Conservation (phyloP, 2,888 invertebrate genomes). For the Pandemis heparana region DNA sequence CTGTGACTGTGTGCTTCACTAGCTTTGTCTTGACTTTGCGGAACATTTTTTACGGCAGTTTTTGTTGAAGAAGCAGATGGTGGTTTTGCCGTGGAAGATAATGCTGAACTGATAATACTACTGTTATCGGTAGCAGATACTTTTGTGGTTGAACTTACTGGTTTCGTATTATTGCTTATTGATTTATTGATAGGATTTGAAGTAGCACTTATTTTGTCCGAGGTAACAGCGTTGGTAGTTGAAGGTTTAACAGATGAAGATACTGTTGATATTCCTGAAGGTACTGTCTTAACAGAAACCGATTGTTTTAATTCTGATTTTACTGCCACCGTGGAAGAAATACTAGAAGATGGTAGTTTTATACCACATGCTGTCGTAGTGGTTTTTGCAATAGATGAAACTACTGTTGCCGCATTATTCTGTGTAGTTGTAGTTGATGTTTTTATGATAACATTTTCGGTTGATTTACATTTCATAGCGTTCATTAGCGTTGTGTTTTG, state of each 20-base stretch:
- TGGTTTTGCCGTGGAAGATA: constrained; percentile 36
- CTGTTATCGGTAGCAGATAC: constrained; percentile 35
- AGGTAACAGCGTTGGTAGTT: constrained; percentile 1
- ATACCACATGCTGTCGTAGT: constrained; percentile 4
- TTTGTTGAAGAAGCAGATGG: constrained; percentile 43
- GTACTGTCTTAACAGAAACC: constrained; percentile 16
- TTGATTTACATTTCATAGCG: not conserved
- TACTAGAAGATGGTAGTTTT: constrained; percentile 6
- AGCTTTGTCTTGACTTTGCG: constrained; percentile 51
- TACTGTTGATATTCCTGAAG: constrained; percentile 17
- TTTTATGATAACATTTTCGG: not conserved
- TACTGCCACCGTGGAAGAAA: not conserved
- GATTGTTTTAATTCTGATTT: constrained; percentile 12
- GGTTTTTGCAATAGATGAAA: constrained; percentile 34
- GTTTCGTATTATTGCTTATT: constrained; percentile 5
- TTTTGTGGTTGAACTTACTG: constrained; percentile 33
- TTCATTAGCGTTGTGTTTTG: not conserved
- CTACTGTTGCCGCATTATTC: constrained; percentile 31
- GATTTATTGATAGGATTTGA: constrained; percentile 19
- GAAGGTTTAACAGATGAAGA: constrained; percentile 13
- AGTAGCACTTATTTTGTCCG: not conserved
- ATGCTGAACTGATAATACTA: constrained; percentile 38
- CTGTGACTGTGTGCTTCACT: constrained; percentile 54
- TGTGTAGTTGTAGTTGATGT: not conserved
- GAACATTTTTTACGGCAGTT: constrained; percentile 28